Evolutionary conservation across 2,797 vertebrate genomes (phyloP).

Genomic region (Hozukius guyotensis): DNA sequence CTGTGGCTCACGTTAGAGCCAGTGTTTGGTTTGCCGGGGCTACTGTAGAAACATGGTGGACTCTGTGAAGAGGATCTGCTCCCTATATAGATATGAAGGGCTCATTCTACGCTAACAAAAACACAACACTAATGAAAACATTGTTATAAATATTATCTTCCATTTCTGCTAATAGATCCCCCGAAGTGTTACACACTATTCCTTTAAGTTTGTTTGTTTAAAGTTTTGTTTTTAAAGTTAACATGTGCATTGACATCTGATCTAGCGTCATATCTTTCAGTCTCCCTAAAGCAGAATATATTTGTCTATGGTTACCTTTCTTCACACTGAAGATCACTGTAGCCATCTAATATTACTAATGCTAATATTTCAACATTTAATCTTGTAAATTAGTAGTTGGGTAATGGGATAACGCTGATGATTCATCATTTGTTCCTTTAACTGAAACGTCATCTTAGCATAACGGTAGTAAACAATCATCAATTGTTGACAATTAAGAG

Average conservation of each 20-base stretch:
- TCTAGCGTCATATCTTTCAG: constrained; percentile 3
- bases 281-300: constrained; percentile 34
- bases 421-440: constrained; percentile 12
- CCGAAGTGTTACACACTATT: too few relatives aligned
- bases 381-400: constrained; percentile 12
- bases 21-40: too few relatives aligned
- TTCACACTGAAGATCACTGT: constrained; percentile 62
- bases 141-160: too few relatives aligned
- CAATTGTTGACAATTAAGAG: constrained; percentile 33
- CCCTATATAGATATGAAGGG: too few relatives aligned
- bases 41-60: too few relatives aligned
- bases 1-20: too few relatives aligned
- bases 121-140: too few relatives aligned
- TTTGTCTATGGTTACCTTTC: constrained; percentile 36
- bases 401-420: constrained; percentile 14
- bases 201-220: not conserved
- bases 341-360: constrained; percentile 42
- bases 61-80: too few relatives aligned
- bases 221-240: constrained; percentile 2
- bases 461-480: constrained; percentile 45
- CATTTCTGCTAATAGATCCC: too few relatives aligned
- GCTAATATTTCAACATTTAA: constrained; percentile 14
- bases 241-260: not conserved
- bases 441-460: not conserved
- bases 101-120: too few relatives aligned